A percentile compares a stretch with the other conserved stretches of the same genome.
These are phyloP conservation scores for Oncorhynchus kisutch DNA, from an alignment of 2,113 vertebrate species.

Conservation along the genomic window DNA sequence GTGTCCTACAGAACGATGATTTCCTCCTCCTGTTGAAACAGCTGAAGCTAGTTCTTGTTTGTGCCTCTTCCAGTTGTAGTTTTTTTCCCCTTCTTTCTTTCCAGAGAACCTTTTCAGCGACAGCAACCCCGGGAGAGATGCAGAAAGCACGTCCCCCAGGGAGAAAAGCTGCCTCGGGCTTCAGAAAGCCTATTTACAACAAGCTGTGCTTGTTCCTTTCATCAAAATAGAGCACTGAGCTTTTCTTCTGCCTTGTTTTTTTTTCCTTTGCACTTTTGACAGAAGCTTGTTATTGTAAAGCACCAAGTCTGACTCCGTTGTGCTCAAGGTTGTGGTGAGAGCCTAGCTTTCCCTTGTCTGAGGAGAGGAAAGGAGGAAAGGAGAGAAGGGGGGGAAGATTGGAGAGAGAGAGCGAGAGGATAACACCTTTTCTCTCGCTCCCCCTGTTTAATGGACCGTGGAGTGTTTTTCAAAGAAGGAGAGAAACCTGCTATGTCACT, in stretches of 20 bases:
- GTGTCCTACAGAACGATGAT: conserved; percentile 54
- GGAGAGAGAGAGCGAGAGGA: background rate
- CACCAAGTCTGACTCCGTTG: conserved; percentile 74
- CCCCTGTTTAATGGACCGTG: conserved; percentile 40
- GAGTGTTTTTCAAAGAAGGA: conserved; percentile 49
- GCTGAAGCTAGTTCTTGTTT: conserved; percentile 72
- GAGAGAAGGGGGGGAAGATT: conserved; percentile 34
- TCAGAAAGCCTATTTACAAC: conserved; percentile 82
- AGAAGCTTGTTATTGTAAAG: conserved; percentile 79
- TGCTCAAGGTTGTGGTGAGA: conserved; percentile 66
- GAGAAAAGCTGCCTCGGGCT: conserved; percentile 76
- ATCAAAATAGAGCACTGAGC: conserved; percentile 80
- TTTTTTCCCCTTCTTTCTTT: conserved; percentile 43
- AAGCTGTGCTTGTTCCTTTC: conserved; percentile 83
- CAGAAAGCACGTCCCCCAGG: conserved; percentile 74
- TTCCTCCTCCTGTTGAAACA: conserved; percentile 64
- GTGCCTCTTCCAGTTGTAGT: conserved; percentile 47
- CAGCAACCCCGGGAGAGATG: conserved; percentile 75
- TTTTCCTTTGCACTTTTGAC: conserved; percentile 72
- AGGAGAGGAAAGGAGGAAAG: conserved; percentile 44
- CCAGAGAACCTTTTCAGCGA: conserved; percentile 74
- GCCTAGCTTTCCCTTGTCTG: conserved; percentile 53
- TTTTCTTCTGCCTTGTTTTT: conserved; percentile 75
- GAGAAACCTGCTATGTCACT: conserved; percentile 69
- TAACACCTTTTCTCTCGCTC: conserved; percentile 27